Evolutionary conservation across 2,113 vertebrate species (phyloP).

Genomic region (Xenotilapia leptura): DNA sequence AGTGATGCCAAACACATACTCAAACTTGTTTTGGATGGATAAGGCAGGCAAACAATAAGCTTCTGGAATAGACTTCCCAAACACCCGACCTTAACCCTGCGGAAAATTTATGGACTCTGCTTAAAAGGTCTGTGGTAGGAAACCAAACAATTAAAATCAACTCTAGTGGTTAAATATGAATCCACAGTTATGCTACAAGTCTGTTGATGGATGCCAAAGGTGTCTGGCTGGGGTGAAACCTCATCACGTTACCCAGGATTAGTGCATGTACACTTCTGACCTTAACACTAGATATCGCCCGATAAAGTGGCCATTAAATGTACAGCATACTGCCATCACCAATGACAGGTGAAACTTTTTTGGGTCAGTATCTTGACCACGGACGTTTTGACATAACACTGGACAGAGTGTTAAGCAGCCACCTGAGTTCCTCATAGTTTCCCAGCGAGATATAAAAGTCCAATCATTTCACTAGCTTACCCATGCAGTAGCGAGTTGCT

Average conservation of each 20-base stretch:
- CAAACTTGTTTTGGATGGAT: not conserved
- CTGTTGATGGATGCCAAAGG: not conserved
- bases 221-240: not conserved
- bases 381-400: not conserved
- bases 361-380: not conserved
- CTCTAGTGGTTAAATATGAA: not conserved
- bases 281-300: not conserved
- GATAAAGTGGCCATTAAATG: not conserved
- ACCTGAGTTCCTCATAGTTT: not conserved
- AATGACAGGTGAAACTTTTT: not conserved
- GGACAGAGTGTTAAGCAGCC: not conserved
- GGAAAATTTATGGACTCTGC: not conserved
- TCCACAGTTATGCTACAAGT: not conserved
- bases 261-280: not conserved
- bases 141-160: not conserved
- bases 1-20: not conserved
- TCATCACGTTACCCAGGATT: not conserved
- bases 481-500: conserved; percentile 82
- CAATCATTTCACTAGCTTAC: conserved; percentile 43
- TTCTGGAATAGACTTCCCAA: not conserved
- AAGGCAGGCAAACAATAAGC: not conserved
- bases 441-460: not conserved
- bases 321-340: not conserved
- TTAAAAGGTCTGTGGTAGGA: not conserved
- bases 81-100: not conserved